Evolutionary conservation across 2,113 vertebrate species (phyloP).

Genomic region (Marmota monax): DNA sequence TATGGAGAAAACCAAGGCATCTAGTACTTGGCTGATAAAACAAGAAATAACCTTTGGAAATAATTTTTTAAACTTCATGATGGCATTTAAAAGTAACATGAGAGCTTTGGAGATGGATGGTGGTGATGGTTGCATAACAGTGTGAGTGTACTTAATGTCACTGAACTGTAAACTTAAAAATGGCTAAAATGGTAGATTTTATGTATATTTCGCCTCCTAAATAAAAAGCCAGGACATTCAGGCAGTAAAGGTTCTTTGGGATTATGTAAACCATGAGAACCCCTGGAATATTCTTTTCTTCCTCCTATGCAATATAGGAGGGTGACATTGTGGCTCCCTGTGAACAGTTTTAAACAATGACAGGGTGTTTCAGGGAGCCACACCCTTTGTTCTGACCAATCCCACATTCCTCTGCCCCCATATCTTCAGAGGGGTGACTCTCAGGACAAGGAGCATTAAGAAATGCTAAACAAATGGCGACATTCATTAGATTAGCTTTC

Average conservation of each 20-base stretch:
- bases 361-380: not conserved
- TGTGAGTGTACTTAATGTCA: conserved; percentile 4
- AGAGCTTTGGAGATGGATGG: not conserved
- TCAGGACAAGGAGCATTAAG: not conserved
- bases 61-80: conserved; percentile 18
- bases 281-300: not conserved
- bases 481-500: not conserved
- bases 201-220: not conserved
- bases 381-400: no score
- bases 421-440: not conserved
- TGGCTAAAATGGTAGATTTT: conserved; percentile 18
- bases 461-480: not conserved
- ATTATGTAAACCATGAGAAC: not conserved
- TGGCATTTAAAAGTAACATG: conserved; percentile 21
- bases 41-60: not conserved
- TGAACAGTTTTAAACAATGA: not conserved
- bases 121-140: not conserved
- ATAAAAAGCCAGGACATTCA: not conserved
- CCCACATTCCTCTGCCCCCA: not conserved
- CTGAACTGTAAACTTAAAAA: not conserved
- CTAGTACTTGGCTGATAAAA: not conserved
- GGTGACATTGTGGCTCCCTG: not conserved
- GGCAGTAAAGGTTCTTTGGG: not conserved
- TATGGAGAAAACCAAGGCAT: not conserved
- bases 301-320: not conserved